Percentiles rank a stretch among this genome's conserved stretches.
Evolutionary conservation across 2,888 invertebrate species (phyloP).

Genomic region (Hypena proboscidalis): DNA sequence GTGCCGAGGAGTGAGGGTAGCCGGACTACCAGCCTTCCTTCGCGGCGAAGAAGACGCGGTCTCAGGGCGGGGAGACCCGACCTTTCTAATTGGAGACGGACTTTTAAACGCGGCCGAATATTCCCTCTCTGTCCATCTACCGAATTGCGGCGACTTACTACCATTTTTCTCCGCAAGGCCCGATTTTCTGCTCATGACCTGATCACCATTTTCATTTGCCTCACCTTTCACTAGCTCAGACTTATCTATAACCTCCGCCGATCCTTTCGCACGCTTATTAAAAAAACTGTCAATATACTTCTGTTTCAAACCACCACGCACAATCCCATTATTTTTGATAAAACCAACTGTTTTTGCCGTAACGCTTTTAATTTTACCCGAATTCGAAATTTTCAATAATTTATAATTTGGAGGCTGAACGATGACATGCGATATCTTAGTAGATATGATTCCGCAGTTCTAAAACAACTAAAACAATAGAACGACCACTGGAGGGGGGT

Average conservation of each 20-base stretch:
- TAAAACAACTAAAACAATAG: too few species aligned
- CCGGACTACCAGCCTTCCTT: conserved; percentile 41
- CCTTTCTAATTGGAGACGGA: conserved; percentile 42
- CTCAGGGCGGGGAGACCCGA: conserved; percentile 48
- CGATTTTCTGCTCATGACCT: conserved; percentile 72
- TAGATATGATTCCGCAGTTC: too few species aligned
- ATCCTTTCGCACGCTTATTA: conserved; percentile 43
- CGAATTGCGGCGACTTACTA: conserved; percentile 45
- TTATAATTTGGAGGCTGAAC: conserved; percentile 81
- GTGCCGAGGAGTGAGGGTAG: conserved; percentile 60
- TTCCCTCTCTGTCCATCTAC: conserved; percentile 52
- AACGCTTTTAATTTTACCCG: conserved; percentile 55
- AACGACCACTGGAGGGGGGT: too few species aligned
- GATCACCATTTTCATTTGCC: conserved; percentile 50
- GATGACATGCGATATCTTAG: conserved; percentile 77
- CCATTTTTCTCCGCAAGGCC: conserved; percentile 63
- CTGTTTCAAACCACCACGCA: conserved; percentile 58
- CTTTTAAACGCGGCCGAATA: conserved; percentile 43
- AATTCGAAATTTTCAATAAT: conserved; percentile 66
- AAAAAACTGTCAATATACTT: conserved; percentile 64
- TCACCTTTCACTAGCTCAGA: conserved; percentile 33
- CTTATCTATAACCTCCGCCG: conserved; percentile 33
- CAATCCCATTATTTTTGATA: conserved; percentile 55
- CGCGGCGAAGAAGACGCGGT: conserved; percentile 54
- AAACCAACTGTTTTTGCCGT: conserved; percentile 42